Base-by-base conservation (phyloP, 2,888 invertebrate species). In the Calameuta pallipes region DNA sequence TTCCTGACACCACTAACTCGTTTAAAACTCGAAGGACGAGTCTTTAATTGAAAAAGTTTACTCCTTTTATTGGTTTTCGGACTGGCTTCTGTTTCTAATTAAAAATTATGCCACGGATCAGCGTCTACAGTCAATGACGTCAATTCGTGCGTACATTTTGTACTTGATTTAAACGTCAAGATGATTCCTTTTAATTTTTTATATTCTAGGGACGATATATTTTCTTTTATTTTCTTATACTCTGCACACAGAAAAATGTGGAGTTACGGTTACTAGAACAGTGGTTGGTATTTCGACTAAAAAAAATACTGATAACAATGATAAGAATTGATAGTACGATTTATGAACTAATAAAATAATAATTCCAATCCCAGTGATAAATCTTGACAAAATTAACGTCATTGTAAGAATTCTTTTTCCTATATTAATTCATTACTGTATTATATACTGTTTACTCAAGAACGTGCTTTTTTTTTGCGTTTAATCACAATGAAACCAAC, bases 11-110 rank as follows among this genome's bases (percentile, higher is more conserved):
- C 83, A 82, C 83, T 83, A 86, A 87, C 85, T 87, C 84, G 83
- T 86, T 89, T 84, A 85, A 87, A 89, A 89, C 87, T 89, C 85
- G 34, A 37, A 36, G 78, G 81, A 83, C 83, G 80, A 82, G 80
- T 79, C 83, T 87, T 87, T 89, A 89, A 89, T 89, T 89, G 87
- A 87, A 88, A 89, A 89, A 89, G 86, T 89, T 89, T 84, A 85
- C 85, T 83, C 84, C 85, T 82, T 86, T 87, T 83, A 81, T 82
- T 82, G 80, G 82, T 79, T 78, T 37, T 69, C 69, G 56, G 74
- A 75, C 76, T 68, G 41, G 76, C 77, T 79, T 80, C 77, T 80
- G 76, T 79, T 79, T 83, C 81, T 86, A 87, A 87, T 87, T 85
- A 82, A 83, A 85, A 87, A 86, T 85, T 86, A 84, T 83, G 80